Percentiles rank a stretch among this genome's conserved stretches.
phyloP scores from a whole-genome alignment of 2,113 vertebrate species.

The Blennius ocellaris region DNA sequence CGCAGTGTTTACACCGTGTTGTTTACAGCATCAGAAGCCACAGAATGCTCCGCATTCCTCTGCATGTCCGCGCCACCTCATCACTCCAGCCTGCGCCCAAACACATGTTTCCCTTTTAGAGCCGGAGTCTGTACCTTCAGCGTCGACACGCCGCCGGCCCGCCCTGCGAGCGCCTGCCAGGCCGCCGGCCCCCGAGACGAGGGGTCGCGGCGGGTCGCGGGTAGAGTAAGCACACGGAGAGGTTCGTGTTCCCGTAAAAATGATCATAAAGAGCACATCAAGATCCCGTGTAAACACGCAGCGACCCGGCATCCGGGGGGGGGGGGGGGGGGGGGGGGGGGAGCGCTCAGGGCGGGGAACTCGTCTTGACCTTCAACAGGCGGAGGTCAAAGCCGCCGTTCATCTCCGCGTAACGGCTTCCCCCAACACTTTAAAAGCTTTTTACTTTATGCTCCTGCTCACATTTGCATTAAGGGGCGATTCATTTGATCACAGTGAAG shows the following conservation, averaged over 20 bases:
- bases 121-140: slow-evolving; percentile 64
- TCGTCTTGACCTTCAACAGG: too few relatives aligned
- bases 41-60: slow-evolving; percentile 62
- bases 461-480: too few relatives aligned
- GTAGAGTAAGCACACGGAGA: slow-evolving; percentile 47
- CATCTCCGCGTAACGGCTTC: too few relatives aligned
- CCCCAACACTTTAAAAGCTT: too few relatives aligned
- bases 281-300: slow-evolving; percentile 45
- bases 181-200: not conserved
- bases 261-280: slow-evolving; percentile 38
- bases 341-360: too few relatives aligned
- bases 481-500: too few relatives aligned
- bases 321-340: too few relatives aligned
- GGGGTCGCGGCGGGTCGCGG: slow-evolving; percentile 36
- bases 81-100: slow-evolving; percentile 48
- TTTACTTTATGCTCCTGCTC: too few relatives aligned
- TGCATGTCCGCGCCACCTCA: slow-evolving; percentile 62
- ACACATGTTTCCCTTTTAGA: slow-evolving; percentile 73
- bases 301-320: too few relatives aligned
- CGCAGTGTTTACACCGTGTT: slow-evolving; percentile 63
- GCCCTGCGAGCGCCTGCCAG: slow-evolving; percentile 45
- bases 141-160: slow-evolving; percentile 77
- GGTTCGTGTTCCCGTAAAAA: slow-evolving; percentile 22
- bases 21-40: slow-evolving; percentile 54
- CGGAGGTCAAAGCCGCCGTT: too few relatives aligned